phyloP scores from a whole-genome alignment of 2,113 vertebrate species.

The Hystrix cristata region DNA sequence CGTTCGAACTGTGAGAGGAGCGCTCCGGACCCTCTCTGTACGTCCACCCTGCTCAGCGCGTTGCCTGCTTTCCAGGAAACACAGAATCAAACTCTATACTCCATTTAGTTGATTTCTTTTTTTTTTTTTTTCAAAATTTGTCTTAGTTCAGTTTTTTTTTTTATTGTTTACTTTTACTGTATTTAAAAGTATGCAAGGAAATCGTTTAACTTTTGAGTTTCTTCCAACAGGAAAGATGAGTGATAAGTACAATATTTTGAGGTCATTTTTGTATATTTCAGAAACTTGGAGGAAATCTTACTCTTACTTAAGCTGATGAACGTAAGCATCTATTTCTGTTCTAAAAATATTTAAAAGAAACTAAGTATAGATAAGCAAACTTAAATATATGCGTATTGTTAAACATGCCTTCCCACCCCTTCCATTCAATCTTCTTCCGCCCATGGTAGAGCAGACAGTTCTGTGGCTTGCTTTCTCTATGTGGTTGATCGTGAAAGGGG shows the following conservation, averaged over 20 bases:
- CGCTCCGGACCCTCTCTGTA: neutral
- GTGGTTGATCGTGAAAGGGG: neutral
- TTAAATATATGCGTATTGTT: neutral
- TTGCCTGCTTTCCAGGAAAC: conserved; percentile 68
- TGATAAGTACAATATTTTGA: conserved; percentile 75
- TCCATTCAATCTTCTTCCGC: conserved; percentile 60
- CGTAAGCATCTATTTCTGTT: conserved; percentile 44
- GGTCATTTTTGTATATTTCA: conserved; percentile 65
- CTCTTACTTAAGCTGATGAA: conserved; percentile 57
- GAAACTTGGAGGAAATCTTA: conserved; percentile 44
- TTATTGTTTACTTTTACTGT: conserved; percentile 52
- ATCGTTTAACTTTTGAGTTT: conserved; percentile 35
- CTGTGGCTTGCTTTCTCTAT: conserved; percentile 26
- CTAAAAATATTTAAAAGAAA: conserved; percentile 63
- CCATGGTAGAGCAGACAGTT: neutral
- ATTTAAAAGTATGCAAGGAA: conserved; percentile 53
- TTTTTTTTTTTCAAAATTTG: conserved; percentile 64
- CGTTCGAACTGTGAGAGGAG: conserved; percentile 93
- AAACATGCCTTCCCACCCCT: neutral
- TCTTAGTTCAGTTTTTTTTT: conserved; percentile 37
- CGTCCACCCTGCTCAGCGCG: conserved; percentile 20
- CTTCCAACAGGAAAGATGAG: conserved; percentile 35
- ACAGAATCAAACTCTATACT: conserved; percentile 48
- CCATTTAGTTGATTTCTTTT: conserved; percentile 63
- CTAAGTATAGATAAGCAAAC: conserved; percentile 51